A percentile compares a stretch with the other conserved stretches of the same genome.
Evolutionary conservation across 2,888 invertebrate species (phyloP).

Genomic region (Oxystoma pomonae): DNA sequence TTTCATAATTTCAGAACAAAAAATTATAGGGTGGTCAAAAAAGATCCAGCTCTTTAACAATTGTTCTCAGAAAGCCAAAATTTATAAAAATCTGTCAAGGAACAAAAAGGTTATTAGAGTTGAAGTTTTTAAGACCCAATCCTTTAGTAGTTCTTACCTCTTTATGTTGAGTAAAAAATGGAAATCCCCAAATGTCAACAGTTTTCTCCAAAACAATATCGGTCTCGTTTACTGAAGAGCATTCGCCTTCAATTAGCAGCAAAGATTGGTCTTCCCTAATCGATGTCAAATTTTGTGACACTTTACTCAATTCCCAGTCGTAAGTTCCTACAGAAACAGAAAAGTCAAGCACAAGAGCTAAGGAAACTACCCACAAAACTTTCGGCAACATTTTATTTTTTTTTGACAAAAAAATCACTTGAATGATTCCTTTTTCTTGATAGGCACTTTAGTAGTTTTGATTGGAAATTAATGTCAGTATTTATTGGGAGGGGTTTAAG

Average conservation of each 20-base stretch:
- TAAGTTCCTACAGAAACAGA: background rate
- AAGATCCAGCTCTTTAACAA: too few relatives aligned
- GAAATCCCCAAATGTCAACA: background rate
- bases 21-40: too few relatives aligned
- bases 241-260: background rate
- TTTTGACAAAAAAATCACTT: background rate
- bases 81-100: too few relatives aligned
- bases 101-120: too few relatives aligned
- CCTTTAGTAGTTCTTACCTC: background rate
- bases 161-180: background rate
- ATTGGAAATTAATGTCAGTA: too few relatives aligned
- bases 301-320: background rate
- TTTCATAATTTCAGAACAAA: too few relatives aligned
- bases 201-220: background rate
- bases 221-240: background rate
- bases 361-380: background rate
- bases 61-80: too few relatives aligned
- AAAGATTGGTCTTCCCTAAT: background rate
- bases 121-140: too few relatives aligned
- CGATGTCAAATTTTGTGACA: background rate
- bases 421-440: too few relatives aligned
- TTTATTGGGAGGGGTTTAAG: too few relatives aligned
- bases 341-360: background rate
- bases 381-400: background rate
- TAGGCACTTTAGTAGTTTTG: too few relatives aligned